These are phyloP conservation scores for Lampris megalopsis DNA, from an alignment of 2,113 vertebrate species.

Conservation along the genomic window DNA sequence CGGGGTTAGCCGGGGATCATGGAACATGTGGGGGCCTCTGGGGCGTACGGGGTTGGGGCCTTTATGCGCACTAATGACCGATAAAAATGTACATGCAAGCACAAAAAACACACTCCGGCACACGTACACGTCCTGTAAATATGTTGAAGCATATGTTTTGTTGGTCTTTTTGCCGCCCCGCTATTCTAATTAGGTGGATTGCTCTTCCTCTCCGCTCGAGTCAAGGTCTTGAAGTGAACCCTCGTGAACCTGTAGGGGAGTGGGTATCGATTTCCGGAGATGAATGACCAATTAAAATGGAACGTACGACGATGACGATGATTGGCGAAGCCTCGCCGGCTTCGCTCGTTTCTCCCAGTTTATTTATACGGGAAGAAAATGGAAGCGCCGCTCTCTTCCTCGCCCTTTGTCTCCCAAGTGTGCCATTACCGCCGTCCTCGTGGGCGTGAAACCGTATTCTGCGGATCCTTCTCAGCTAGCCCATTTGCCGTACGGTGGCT, in stretches of 20 bases:
- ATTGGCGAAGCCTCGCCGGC: conserved; percentile 19
- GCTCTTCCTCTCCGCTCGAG: conserved; percentile 1
- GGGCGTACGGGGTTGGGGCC: conserved; percentile 29
- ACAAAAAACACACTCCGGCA: conserved; percentile 18
- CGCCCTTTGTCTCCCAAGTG: conserved; percentile 39
- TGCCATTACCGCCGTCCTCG: conserved; percentile 60
- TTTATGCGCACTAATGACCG: conserved; percentile 25
- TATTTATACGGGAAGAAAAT: conserved; percentile 54
- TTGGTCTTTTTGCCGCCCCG: background rate
- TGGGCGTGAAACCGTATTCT: conserved; percentile 42
- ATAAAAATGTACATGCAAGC: background rate
- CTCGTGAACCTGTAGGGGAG: conserved; percentile 32
- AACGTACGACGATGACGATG: conserved; percentile 36
- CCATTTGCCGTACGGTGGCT: conserved; percentile 29
- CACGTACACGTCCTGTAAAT: conserved; percentile 16
- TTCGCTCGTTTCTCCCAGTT: conserved; percentile 55
- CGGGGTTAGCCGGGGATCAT: conserved; percentile 47
- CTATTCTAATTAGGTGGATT: conserved; percentile 46
- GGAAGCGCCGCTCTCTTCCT: conserved; percentile 15
- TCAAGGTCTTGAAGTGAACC: conserved; percentile 45
- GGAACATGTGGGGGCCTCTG: conserved; percentile 61
- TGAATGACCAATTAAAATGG: conserved; percentile 72
- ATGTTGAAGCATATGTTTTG: conserved; percentile 29
- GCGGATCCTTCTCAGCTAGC: conserved; percentile 37
- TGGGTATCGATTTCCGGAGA: conserved; percentile 51